Evolutionary conservation across 2,113 vertebrate genomes (phyloP).

Genomic region (Micronisus gabar): DNA sequence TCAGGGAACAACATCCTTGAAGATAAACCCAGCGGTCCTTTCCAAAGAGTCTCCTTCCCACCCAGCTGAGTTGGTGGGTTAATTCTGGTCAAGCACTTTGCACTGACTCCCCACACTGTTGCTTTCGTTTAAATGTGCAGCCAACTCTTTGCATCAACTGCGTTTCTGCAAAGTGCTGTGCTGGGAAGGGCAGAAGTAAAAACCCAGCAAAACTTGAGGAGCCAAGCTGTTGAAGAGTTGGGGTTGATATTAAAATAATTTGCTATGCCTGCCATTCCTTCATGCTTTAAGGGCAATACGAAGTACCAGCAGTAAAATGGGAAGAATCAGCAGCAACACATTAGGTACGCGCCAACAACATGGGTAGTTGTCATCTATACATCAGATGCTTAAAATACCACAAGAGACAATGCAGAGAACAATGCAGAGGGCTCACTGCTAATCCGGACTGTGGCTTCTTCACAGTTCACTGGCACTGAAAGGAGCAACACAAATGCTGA

Average conservation of each 20-base stretch:
- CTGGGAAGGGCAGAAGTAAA: not conserved
- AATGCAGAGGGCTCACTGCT: not conserved
- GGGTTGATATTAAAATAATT: not conserved
- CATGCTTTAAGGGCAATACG: not conserved
- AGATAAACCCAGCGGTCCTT: not conserved
- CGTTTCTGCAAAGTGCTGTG: not conserved
- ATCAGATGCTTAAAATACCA: slow-evolving; percentile 16
- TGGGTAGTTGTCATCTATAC: not conserved
- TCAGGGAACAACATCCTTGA: not conserved
- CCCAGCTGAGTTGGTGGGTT: not conserved
- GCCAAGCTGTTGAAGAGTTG: not conserved
- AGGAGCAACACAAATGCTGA: not conserved
- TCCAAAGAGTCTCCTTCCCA: not conserved
- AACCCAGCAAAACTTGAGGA: not conserved
- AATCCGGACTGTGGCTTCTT: not conserved
- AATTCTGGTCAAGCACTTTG: not conserved
- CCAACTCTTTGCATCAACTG: not conserved
- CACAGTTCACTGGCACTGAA: slow-evolving; percentile 31
- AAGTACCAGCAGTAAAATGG: not conserved
- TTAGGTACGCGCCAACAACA: not conserved
- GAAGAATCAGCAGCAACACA: not conserved
- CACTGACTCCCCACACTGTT: not conserved
- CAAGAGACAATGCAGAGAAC: not conserved
- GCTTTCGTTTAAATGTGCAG: not conserved
- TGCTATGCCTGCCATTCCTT: not conserved